A percentile compares a stretch with the other conserved stretches of the same genome.
These are phyloP conservation scores for Phodopus roborovskii DNA, from an alignment of 2,113 vertebrate genomes.

Conservation along the genomic window DNA sequence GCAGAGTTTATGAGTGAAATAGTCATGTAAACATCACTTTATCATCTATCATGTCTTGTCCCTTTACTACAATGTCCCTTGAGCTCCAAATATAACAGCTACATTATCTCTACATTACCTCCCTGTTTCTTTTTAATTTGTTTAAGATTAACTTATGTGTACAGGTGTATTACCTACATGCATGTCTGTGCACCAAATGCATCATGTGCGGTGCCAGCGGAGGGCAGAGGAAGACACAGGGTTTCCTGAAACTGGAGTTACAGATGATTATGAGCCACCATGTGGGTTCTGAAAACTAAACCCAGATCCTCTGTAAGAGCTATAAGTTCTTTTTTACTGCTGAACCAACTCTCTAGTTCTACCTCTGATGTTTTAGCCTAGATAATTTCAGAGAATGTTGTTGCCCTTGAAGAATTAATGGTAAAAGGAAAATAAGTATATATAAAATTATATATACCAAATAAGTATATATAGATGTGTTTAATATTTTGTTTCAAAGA, in stretches of 20 bases:
- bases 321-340: not conserved
- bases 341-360: not conserved
- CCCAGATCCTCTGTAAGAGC: not conserved
- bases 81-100: not conserved
- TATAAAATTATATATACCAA: not conserved
- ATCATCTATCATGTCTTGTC: not conserved
- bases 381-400: not conserved
- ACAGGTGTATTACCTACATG: not conserved
- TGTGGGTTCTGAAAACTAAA: not conserved
- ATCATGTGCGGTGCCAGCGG: not conserved
- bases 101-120: not conserved
- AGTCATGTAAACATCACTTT: not conserved
- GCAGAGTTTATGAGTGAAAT: not conserved
- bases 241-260: not conserved
- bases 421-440: not conserved
- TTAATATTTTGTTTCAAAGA: not conserved
- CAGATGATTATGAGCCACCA: not conserved
- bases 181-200: not conserved
- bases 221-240: not conserved
- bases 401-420: not conserved
- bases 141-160: not conserved
- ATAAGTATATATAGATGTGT: not conserved
- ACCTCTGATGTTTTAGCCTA: not conserved
- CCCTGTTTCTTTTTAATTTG: fast-evolving
- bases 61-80: too few relatives aligned